phyloP scores from a whole-genome alignment of 2,113 vertebrate genomes.

The Oenanthe oenanthe region DNA sequence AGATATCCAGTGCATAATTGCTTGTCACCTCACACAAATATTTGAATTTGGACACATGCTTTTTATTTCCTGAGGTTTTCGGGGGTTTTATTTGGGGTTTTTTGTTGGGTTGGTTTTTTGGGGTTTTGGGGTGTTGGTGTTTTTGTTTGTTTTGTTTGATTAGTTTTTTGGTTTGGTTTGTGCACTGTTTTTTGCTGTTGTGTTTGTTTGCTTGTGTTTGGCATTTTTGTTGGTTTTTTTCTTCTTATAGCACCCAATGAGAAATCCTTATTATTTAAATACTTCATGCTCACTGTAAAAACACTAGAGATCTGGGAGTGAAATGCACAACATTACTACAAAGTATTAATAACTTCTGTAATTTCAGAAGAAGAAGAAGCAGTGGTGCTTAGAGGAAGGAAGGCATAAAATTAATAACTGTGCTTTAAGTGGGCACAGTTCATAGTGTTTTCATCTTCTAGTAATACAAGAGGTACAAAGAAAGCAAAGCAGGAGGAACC shows the following conservation, averaged over 20 bases:
- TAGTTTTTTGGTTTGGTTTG: neutral
- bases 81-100: neutral
- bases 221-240: fast-evolving
- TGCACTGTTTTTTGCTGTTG: neutral
- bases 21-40: neutral
- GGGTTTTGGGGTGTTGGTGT: fast-evolving
- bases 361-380: neutral
- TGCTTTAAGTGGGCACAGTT: neutral
- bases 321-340: neutral
- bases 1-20: fast-evolving
- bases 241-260: neutral
- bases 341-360: neutral
- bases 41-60: neutral
- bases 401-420: neutral
- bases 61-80: neutral
- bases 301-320: neutral
- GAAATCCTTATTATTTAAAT: neutral
- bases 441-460: neutral
- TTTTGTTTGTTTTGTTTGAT: neutral
- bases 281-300: neutral
- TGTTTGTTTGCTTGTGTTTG: neutral
- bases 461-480: neutral
- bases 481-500: neutral
- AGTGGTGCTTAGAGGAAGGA: neutral
- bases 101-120: neutral